These are phyloP conservation scores for Nomada ruficornis DNA, from an alignment of 2,888 invertebrate genomes.

Conservation along the genomic window DNA sequence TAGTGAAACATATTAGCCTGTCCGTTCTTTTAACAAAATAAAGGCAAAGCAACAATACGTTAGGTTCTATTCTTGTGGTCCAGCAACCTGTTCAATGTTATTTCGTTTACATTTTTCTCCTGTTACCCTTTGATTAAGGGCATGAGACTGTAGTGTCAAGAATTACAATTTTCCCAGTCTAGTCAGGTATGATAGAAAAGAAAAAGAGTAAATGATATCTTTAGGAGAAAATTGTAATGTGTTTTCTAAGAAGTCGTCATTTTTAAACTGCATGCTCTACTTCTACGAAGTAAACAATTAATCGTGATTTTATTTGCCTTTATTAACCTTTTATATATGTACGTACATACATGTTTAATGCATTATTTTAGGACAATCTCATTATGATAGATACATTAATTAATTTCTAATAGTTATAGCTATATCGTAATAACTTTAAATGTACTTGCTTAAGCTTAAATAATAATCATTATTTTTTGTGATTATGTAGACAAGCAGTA, in stretches of 20 bases:
- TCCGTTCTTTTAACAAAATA: not conserved
- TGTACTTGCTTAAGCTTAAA: not conserved
- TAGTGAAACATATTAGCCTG: conserved; percentile 34
- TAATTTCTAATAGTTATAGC: conserved; percentile 4
- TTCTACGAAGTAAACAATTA: conserved; percentile 31
- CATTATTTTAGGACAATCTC: conserved; percentile 1
- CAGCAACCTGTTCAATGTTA: conserved; percentile 2
- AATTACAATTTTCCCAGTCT: conserved; percentile 22
- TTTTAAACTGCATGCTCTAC: conserved; percentile 33
- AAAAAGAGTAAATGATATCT: not conserved
- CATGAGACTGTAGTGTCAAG: conserved; percentile 19
- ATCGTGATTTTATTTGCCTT: conserved; percentile 38
- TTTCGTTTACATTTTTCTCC: conserved; percentile 11
- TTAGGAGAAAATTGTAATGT: conserved; percentile 32
- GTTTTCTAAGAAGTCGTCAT: conserved; percentile 3
- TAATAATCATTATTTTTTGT: not conserved
- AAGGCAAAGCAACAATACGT: not conserved
- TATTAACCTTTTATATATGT: conserved; percentile 38
- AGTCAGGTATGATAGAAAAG: conserved; percentile 43
- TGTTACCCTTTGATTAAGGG: conserved; percentile 28
- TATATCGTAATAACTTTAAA: not conserved
- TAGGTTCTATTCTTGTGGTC: not conserved
- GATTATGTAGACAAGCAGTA: not conserved
- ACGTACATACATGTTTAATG: not conserved
- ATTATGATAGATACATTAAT: not conserved